Evolutionary conservation across 2,888 invertebrate species (phyloP).

Genomic region (Drosophila acutilabella): DNA sequence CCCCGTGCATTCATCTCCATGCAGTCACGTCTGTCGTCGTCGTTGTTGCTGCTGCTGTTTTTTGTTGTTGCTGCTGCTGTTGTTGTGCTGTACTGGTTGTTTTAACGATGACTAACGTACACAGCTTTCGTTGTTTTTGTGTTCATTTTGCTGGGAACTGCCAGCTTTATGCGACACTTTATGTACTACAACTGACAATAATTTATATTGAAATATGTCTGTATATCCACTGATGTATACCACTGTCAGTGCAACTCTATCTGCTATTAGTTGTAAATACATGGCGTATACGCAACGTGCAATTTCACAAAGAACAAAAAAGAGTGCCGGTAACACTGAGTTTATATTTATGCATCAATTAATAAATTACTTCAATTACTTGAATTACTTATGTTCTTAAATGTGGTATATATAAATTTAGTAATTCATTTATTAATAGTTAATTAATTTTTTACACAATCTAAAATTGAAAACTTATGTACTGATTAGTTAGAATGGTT

Average conservation of each 20-base stretch:
- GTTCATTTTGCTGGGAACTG: conserved; percentile 42
- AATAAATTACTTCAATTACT: neutral
- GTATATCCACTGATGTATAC: conserved; percentile 30
- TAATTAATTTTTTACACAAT: too few relatives aligned
- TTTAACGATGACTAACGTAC: conserved; percentile 76
- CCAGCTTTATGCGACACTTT: conserved; percentile 68
- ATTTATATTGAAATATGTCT: conserved; percentile 76
- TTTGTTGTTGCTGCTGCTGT: conserved; percentile 4
- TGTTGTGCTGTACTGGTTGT: conserved; percentile 36
- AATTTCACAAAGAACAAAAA: neutral
- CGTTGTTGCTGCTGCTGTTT: conserved; percentile 1
- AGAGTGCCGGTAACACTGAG: neutral
- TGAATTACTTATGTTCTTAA: too few relatives aligned
- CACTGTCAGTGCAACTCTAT: conserved; percentile 4
- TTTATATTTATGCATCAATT: neutral
- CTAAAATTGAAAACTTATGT: too few relatives aligned
- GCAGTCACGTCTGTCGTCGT: conserved; percentile 63
- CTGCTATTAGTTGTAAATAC: conserved; percentile 18
- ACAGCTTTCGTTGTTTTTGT: conserved; percentile 31
- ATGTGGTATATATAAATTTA: too few relatives aligned
- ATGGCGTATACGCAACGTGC: conserved; percentile 20
- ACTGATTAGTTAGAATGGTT: too few relatives aligned
- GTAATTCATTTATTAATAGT: too few relatives aligned
- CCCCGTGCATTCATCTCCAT: conserved; percentile 74
- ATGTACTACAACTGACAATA: conserved; percentile 76